These are phyloP conservation scores for Bettongia penicillata DNA, from an alignment of 2,113 vertebrate species.

Conservation along the genomic window DNA sequence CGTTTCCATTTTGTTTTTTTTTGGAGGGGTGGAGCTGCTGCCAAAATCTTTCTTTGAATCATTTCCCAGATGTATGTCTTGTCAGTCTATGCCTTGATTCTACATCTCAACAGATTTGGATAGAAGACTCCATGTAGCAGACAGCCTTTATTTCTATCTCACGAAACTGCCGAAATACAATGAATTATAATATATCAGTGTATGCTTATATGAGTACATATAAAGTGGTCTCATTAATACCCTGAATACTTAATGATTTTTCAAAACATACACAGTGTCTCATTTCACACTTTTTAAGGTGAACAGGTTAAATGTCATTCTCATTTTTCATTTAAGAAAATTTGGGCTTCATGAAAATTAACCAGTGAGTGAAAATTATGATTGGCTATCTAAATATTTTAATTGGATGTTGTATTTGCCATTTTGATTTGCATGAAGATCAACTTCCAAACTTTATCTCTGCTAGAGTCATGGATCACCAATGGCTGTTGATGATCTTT, in stretches of 20 bases:
- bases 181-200: background rate
- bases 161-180: background rate
- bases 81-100: background rate
- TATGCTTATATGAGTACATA: background rate
- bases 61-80: background rate
- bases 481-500: background rate
- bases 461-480: background rate
- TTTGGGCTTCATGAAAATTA: background rate
- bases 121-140: background rate
- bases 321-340: constrained; percentile 4
- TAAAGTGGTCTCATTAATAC: background rate
- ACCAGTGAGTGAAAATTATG: background rate
- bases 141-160: background rate
- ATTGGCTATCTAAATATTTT: background rate
- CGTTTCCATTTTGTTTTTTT: background rate
- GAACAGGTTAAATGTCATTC: background rate
- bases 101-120: background rate
- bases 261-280: background rate
- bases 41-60: background rate
- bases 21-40: background rate
- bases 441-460: constrained; percentile 27
- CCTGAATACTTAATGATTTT: constrained; percentile 11
- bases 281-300: constrained; percentile 23
- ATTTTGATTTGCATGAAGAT: constrained; percentile 16
- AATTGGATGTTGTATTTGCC: constrained; percentile 38